Evolutionary conservation across 1,140 invertebrate genomes (phyloP).

Genomic region (Caenorhabditis latens): DNA sequence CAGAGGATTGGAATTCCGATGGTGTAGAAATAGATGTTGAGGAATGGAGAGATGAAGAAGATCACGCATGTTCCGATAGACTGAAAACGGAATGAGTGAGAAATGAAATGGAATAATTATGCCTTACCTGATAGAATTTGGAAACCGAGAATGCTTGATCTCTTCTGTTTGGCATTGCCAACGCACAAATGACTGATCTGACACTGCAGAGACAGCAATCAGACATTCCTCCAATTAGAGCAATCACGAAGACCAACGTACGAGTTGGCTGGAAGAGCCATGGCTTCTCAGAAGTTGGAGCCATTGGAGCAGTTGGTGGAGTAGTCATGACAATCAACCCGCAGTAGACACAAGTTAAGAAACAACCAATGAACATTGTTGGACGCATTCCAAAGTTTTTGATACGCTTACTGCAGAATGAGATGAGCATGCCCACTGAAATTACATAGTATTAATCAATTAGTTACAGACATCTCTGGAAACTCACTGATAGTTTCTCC

Average conservation of each 20-base stretch:
- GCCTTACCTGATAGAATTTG: constrained; percentile 56
- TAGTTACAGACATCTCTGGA: neutral
- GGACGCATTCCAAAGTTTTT: constrained; percentile 57
- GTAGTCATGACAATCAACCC: constrained; percentile 29
- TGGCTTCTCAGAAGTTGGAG: constrained; percentile 23
- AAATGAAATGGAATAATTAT: neutral
- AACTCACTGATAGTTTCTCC: constrained; percentile 62
- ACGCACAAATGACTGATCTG: constrained; percentile 50
- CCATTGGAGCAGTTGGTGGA: constrained; percentile 27
- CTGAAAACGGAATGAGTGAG: neutral
- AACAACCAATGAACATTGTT: constrained; percentile 56
- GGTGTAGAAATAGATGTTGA: constrained; percentile 37
- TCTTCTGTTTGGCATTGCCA: constrained; percentile 52
- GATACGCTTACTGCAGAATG: constrained; percentile 32
- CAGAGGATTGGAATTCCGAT: constrained; percentile 46
- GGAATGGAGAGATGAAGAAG: constrained; percentile 47
- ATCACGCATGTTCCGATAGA: neutral
- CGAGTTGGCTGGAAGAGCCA: constrained; percentile 53
- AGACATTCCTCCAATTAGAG: constrained; percentile 42
- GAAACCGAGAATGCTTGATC: constrained; percentile 57
- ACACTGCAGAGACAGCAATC: constrained; percentile 54
- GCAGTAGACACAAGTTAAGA: constrained; percentile 34
- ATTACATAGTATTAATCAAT: neutral
- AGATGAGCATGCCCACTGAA: constrained; percentile 57
- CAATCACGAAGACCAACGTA: constrained; percentile 17